Conservation (phyloP, 2,888 invertebrate species). For the Perizoma flavofasciatum region DNA sequence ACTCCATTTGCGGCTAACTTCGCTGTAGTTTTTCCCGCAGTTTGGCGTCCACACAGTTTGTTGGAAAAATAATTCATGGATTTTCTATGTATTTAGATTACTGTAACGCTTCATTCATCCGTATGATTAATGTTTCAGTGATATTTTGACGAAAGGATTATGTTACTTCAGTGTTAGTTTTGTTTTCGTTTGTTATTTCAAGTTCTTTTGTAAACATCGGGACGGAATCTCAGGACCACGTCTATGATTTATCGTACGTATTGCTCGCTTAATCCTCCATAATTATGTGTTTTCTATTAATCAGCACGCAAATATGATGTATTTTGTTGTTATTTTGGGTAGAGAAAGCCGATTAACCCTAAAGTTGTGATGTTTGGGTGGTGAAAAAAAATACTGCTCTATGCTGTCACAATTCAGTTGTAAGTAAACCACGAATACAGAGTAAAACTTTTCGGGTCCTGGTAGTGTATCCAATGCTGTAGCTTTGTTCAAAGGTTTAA, state of each 20-base stretch:
- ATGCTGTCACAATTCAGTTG: conserved; percentile 46
- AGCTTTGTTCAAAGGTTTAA: conserved; percentile 6
- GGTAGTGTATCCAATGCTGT: conserved; percentile 7
- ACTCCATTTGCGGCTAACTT: conserved; percentile 63
- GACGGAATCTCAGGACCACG: conserved; percentile 79
- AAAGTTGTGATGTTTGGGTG: conserved; percentile 58
- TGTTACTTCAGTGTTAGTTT: conserved; percentile 69
- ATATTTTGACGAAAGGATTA: conserved; percentile 62
- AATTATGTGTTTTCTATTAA: conserved; percentile 50
- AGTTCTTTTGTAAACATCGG: conserved; percentile 81
- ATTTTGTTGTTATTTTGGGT: conserved; percentile 46
- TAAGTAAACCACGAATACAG: conserved; percentile 51
- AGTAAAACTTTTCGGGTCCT: conserved; percentile 21
- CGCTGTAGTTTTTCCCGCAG: conserved; percentile 82
- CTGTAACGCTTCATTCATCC: conserved; percentile 53
- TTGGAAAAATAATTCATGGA: conserved; percentile 65
- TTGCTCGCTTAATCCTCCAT: conserved; percentile 66
- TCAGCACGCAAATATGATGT: conserved; percentile 42
- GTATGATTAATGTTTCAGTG: conserved; percentile 62
- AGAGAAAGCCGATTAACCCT: conserved; percentile 55
- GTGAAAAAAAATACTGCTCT: conserved; percentile 54
- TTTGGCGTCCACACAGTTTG: conserved; percentile 80
- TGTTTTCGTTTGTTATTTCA: conserved; percentile 61
- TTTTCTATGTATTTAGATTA: conserved; percentile 78
- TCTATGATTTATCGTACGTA: conserved; percentile 83